Conservation (phyloP, 2,888 invertebrate genomes). For the Cantharis nigra region DNA sequence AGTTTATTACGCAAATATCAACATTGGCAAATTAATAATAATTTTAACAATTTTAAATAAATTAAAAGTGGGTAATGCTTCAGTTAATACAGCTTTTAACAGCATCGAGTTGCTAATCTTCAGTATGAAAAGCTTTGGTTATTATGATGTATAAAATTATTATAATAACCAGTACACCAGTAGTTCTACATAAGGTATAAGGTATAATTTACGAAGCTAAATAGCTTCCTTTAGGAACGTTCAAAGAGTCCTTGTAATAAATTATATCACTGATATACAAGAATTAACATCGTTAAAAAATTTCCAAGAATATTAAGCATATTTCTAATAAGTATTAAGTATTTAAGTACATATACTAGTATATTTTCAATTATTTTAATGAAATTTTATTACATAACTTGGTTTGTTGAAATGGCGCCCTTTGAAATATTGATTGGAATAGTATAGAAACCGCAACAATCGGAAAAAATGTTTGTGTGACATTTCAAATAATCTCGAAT, state of each 20-base stretch:
- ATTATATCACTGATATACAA: not conserved
- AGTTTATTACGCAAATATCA: not conserved
- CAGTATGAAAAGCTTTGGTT: not conserved
- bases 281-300: not conserved
- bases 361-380: not conserved
- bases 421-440: conserved; percentile 10
- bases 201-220: not conserved
- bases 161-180: not conserved
- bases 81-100: not conserved
- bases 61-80: not conserved
- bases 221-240: not conserved
- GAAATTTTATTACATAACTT: not conserved
- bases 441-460: conserved; percentile 9
- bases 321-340: too few relatives aligned
- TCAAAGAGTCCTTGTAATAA: too few relatives aligned
- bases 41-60: not conserved
- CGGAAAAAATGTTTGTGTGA: conserved; percentile 6
- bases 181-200: not conserved
- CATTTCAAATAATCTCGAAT: conserved; percentile 6
- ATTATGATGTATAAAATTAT: not conserved
- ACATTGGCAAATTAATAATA: not conserved
- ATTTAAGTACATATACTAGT: not conserved
- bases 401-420: not conserved
- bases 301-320: not conserved
- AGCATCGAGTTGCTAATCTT: not conserved